These are phyloP conservation scores for Drosophila tripunctata DNA, from an alignment of 2,888 invertebrate genomes.

Conservation along the genomic window DNA sequence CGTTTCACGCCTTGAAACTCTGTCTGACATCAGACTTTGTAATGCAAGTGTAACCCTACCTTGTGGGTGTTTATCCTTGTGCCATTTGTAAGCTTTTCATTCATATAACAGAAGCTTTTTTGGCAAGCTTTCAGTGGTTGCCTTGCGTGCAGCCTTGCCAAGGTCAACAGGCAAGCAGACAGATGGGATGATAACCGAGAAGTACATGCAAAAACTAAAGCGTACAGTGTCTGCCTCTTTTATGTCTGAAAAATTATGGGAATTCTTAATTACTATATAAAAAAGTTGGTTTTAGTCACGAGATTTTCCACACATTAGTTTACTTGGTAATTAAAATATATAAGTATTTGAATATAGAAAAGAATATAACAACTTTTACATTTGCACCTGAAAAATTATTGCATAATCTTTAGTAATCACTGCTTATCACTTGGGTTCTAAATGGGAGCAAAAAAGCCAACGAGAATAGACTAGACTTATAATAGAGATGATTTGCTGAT, in stretches of 20 bases:
- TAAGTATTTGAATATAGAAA: not conserved
- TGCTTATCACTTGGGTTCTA: constrained; percentile 34
- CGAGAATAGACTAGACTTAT: too few species aligned
- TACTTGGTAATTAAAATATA: too few species aligned
- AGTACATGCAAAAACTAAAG: constrained; percentile 28
- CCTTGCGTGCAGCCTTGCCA: constrained; percentile 55
- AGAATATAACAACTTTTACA: not conserved
- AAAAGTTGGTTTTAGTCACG: too few species aligned
- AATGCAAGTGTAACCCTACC: constrained; percentile 24
- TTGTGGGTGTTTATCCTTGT: constrained; percentile 44
- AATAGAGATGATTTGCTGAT: too few species aligned
- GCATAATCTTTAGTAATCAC: constrained; percentile 35
- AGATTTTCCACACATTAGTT: too few species aligned
- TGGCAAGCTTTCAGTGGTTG: constrained; percentile 35
- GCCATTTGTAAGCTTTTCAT: constrained; percentile 63
- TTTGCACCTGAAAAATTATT: constrained; percentile 38
- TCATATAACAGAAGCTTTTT: constrained; percentile 39
- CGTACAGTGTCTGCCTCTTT: constrained; percentile 31
- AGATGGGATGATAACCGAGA: constrained; percentile 14
- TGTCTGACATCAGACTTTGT: constrained; percentile 22
- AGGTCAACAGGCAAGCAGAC: constrained; percentile 47
- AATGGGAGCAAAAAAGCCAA: too few species aligned
- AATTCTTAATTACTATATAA: not conserved
- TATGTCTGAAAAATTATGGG: not conserved
- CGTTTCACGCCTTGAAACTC: constrained; percentile 58